Conservation (phyloP, 2,888 invertebrate genomes). For the Phaedon cochleariae region DNA sequence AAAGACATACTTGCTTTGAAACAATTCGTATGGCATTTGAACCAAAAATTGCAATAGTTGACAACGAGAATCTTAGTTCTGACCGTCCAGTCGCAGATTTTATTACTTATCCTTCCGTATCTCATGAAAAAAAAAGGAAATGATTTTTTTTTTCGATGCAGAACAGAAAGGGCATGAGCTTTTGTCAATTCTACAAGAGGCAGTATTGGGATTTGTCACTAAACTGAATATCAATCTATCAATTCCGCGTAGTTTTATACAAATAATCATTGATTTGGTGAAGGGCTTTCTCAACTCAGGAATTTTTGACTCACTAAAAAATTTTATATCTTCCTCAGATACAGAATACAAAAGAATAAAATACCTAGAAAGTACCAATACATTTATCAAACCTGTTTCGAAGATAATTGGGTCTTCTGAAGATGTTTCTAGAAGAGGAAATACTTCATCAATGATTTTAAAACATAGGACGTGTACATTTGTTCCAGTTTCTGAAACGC, state of each 20-base stretch:
- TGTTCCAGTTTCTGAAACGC: too few species aligned
- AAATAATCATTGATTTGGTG: neutral
- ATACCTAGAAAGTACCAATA: constrained; percentile 15
- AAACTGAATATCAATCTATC: neutral
- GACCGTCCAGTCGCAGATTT: neutral
- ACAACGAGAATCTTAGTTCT: too few species aligned
- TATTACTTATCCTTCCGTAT: neutral
- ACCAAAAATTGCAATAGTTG: too few species aligned
- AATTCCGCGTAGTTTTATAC: neutral
- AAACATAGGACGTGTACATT: neutral
- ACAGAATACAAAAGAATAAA: constrained; percentile 29
- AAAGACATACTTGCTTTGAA: too few species aligned
- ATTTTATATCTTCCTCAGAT: constrained; percentile 13
- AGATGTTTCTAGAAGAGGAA: constrained; percentile 3
- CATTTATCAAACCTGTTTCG: constrained; percentile 3
- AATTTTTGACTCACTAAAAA: neutral
- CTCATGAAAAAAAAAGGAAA: neutral
- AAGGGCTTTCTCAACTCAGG: constrained; percentile 2
- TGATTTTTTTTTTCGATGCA: neutral
- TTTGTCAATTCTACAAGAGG: neutral
- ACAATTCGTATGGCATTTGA: too few species aligned
- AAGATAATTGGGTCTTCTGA: constrained; percentile 4
- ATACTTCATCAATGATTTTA: neutral
- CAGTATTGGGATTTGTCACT: neutral
- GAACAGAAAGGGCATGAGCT: neutral